Evolutionary conservation across 2,113 vertebrate species (phyloP).

Genomic region (Charina bottae): DNA sequence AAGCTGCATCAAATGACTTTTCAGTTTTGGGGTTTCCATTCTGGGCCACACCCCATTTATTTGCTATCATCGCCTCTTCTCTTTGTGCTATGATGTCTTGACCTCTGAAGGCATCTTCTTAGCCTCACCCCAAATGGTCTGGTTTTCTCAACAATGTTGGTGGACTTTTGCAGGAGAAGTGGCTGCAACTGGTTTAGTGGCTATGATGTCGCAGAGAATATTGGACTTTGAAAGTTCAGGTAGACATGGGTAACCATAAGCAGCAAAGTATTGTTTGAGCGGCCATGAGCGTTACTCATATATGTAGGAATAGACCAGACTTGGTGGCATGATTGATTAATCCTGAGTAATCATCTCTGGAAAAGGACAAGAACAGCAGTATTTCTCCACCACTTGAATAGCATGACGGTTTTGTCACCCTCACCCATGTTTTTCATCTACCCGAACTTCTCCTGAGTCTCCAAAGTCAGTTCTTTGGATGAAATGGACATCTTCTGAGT

Average conservation of each 20-base stretch:
- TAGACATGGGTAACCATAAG: not conserved
- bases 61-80: not conserved
- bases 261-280: not conserved
- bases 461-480: not conserved
- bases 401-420: not conserved
- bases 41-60: too few relatives aligned
- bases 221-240: not conserved
- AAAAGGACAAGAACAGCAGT: not conserved
- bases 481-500: too few relatives aligned
- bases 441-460: not conserved
- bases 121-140: too few relatives aligned
- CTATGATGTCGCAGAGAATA: not conserved
- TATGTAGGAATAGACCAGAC: not conserved
- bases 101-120: not conserved
- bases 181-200: not conserved
- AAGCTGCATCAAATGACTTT: not conserved
- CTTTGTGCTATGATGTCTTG: not conserved
- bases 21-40: not conserved
- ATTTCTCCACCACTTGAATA: not conserved
- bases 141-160: not conserved
- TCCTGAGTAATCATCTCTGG: not conserved
- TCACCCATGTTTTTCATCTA: not conserved
- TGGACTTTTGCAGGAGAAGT: too few relatives aligned
- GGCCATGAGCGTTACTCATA: not conserved
- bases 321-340: not conserved